These are phyloP conservation scores for Micronycteris hirsuta DNA, from an alignment of 2,113 vertebrate genomes.

Conservation along the genomic window DNA sequence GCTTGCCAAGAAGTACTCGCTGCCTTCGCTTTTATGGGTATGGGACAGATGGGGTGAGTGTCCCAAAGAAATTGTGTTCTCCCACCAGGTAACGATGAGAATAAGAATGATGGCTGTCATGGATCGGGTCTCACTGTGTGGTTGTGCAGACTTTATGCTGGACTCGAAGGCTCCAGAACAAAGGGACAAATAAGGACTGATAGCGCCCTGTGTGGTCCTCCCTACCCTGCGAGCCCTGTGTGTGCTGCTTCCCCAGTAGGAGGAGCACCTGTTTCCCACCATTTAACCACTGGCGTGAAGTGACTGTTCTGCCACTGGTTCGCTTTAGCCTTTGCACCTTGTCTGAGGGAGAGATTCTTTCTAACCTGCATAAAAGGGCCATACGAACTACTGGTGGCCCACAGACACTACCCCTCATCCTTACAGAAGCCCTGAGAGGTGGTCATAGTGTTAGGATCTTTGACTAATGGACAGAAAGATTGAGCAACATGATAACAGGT, in stretches of 20 bases:
- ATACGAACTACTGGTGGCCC: not conserved
- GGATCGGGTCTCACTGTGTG: not conserved
- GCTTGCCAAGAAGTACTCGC: slow-evolving; percentile 47
- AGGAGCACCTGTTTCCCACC: not conserved
- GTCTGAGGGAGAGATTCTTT: not conserved
- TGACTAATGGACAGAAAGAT: not conserved
- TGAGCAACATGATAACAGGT: not conserved
- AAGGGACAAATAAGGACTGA: not conserved
- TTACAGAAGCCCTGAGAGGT: not conserved
- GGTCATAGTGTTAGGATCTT: not conserved
- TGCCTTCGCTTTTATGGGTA: not conserved
- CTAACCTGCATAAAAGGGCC: not conserved
- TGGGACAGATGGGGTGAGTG: not conserved
- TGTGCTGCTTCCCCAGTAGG: not conserved
- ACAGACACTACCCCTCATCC: not conserved
- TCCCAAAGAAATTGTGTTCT: not conserved
- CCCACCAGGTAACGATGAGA: not conserved
- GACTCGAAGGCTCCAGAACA: not conserved
- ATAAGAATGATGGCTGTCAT: not conserved
- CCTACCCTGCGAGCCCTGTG: not conserved
- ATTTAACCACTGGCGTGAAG: not conserved
- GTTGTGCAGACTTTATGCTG: not conserved
- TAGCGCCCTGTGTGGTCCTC: not conserved
- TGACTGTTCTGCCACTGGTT: not conserved
- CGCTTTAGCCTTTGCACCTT: not conserved